Evolutionary conservation across 2,113 vertebrate genomes (phyloP).

Genomic region (Mus pahari): DNA sequence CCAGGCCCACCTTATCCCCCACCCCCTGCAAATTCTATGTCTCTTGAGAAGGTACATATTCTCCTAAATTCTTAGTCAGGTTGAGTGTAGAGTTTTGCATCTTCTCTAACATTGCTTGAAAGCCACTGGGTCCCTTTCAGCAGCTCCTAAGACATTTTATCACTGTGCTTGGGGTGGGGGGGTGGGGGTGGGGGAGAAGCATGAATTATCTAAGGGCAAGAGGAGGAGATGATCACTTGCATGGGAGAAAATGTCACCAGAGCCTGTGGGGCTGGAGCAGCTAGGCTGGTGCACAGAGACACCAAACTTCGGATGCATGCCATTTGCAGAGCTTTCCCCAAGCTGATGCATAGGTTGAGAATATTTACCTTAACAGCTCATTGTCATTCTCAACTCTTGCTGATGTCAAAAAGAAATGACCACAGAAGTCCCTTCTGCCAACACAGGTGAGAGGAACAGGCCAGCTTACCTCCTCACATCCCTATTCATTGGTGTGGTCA

Average conservation of each 20-base stretch:
- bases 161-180: too few relatives aligned
- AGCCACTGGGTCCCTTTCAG: not conserved
- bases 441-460: fast-evolving
- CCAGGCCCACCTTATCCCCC: not conserved
- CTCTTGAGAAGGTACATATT: too few relatives aligned
- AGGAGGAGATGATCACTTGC: not conserved
- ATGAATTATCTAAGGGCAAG: too few relatives aligned
- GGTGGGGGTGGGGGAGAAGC: not conserved
- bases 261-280: not conserved
- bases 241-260: not conserved
- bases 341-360: not conserved
- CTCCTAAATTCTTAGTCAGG: not conserved
- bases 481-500: fast-evolving
- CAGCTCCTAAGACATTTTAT: not conserved
- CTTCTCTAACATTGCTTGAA: not conserved
- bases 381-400: not conserved
- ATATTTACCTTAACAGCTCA: not conserved
- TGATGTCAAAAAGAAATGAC: not conserved
- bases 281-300: not conserved
- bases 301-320: not conserved
- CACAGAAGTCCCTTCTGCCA: not conserved
- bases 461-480: not conserved
- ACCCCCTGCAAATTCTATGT: not conserved
- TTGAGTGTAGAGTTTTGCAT: not conserved
- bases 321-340: not conserved